These are phyloP conservation scores for Caenorhabditis parvicauda DNA, from an alignment of 2,888 invertebrate genomes.

Conservation along the genomic window DNA sequence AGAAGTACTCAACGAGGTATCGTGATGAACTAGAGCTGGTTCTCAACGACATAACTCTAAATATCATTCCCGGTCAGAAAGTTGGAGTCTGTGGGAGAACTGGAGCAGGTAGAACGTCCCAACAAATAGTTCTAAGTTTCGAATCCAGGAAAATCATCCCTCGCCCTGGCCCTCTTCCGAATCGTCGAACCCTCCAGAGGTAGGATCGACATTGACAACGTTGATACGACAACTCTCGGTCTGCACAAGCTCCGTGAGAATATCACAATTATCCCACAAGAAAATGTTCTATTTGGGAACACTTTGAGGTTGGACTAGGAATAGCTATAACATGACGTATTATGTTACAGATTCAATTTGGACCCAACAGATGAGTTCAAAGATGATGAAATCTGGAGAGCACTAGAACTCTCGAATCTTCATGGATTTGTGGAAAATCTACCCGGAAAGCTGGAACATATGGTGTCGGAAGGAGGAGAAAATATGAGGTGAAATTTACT, in stretches of 20 bases:
- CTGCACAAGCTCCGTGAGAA: slow-evolving; percentile 81
- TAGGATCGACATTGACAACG: slow-evolving; percentile 52
- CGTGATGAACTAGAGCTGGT: slow-evolving; percentile 74
- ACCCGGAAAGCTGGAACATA: slow-evolving; percentile 74
- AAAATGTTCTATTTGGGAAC: slow-evolving; percentile 24
- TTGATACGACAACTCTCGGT: slow-evolving; percentile 69
- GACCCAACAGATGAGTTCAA: slow-evolving; percentile 76
- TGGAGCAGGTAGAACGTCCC: slow-evolving; percentile 56
- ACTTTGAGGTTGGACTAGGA: slow-evolving; percentile 12
- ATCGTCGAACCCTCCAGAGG: slow-evolving; percentile 58
- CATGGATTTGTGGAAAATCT: slow-evolving; percentile 31
- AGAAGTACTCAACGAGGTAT: slow-evolving; percentile 67
- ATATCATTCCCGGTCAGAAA: slow-evolving; percentile 69
- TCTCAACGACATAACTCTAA: slow-evolving; percentile 65
- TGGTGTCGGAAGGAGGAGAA: slow-evolving; percentile 86
- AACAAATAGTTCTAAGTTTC: background rate
- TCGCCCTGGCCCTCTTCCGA: slow-evolving; percentile 60
- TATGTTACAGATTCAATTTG: slow-evolving; percentile 78
- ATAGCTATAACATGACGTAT: background rate
- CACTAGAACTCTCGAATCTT: slow-evolving; percentile 35
- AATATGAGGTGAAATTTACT: slow-evolving; percentile 68
- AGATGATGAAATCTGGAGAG: slow-evolving; percentile 39
- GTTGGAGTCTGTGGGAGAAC: slow-evolving; percentile 66
- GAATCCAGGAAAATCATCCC: slow-evolving; percentile 53
- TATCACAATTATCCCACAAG: slow-evolving; percentile 75